These are phyloP conservation scores for Rhodophaea formosa DNA, from an alignment of 2,888 invertebrate genomes.

Conservation along the genomic window DNA sequence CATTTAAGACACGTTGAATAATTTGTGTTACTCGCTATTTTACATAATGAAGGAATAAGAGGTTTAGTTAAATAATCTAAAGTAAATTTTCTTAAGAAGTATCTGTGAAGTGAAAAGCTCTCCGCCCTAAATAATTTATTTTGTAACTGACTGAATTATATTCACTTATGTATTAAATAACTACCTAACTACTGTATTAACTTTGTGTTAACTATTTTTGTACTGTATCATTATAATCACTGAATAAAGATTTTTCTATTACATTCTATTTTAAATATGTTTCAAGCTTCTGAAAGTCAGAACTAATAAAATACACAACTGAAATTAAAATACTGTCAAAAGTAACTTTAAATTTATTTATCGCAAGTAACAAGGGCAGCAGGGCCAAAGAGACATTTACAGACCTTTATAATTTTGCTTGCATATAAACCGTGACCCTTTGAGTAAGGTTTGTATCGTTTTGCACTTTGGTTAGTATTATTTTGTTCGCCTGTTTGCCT, in stretches of 20 bases:
- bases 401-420: slow-evolving; percentile 6
- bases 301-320: background rate
- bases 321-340: background rate
- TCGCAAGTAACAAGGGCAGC: background rate
- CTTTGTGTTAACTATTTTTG: too few species aligned
- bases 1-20: background rate
- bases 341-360: background rate
- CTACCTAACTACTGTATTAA: too few species aligned
- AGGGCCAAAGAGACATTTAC: background rate
- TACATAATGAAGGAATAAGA: background rate
- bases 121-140: too few species aligned
- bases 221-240: too few species aligned
- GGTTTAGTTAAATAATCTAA: background rate
- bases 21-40: background rate
- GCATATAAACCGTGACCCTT: background rate
- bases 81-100: background rate
- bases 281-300: too few species aligned
- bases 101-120: too few species aligned
- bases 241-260: too few species aligned
- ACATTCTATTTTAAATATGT: too few species aligned
- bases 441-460: background rate
- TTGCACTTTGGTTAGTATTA: background rate
- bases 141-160: too few species aligned
- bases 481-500: too few species aligned
- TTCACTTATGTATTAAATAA: too few species aligned